A percentile compares a stretch with the other conserved stretches of the same genome.
Evolutionary conservation across 2,113 vertebrate species (phyloP).

Genomic region (Channa argus): DNA sequence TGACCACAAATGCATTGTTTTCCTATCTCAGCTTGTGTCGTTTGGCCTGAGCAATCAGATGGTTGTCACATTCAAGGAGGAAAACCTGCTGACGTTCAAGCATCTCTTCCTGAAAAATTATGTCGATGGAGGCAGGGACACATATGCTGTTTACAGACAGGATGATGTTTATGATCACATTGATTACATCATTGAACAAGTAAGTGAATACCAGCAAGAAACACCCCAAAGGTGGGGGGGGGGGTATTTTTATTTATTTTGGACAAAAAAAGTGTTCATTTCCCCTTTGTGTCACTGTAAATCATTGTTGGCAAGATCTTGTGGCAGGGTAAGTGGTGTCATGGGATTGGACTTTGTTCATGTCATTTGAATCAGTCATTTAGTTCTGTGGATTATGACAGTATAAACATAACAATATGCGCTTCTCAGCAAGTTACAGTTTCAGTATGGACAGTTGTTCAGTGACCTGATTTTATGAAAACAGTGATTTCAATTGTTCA

Average conservation of each 20-base stretch:
- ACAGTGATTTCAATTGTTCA: not conserved
- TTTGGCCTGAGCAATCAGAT: conserved; percentile 96
- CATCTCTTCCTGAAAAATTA: conserved; percentile 93
- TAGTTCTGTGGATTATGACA: not conserved
- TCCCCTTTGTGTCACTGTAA: conserved; percentile 12
- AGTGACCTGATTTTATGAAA: not conserved
- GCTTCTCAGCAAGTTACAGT: too few species aligned
- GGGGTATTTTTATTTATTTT: too few species aligned
- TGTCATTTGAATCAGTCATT: not conserved
- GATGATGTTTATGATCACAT: conserved; percentile 90
- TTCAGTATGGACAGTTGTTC: too few species aligned
- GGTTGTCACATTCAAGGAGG: conserved; percentile 94
- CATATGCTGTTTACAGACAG: conserved; percentile 90
- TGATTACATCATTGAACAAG: conserved; percentile 87
- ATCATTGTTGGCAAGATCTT: conserved; percentile 36
- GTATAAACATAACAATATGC: too few species aligned
- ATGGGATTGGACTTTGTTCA: conserved; percentile 58
- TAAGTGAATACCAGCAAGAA: conserved; percentile 42
- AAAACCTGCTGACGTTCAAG: conserved; percentile 91
- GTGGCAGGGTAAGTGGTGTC: not conserved
- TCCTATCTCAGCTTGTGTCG: conserved; percentile 86
- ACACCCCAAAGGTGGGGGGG: too few species aligned
- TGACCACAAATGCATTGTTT: not conserved
- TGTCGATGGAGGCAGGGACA: conserved; percentile 81
- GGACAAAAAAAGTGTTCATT: too few species aligned